Conservation (phyloP, 2,797 vertebrate genomes). For the Lepus townsendii region DNA sequence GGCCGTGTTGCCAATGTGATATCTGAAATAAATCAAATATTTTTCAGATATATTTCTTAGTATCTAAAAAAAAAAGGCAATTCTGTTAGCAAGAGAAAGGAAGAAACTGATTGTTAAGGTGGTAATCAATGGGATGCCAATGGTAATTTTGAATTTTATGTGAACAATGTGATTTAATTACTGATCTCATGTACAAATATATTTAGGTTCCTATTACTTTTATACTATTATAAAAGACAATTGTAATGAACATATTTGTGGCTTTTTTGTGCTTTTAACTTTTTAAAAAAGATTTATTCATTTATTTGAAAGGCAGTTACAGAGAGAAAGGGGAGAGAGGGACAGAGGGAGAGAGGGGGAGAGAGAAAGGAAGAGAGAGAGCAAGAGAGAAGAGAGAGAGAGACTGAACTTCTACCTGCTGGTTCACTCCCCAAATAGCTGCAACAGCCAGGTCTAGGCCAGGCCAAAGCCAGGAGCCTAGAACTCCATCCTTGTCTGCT, state of each 20-base stretch:
- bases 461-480: too few relatives aligned
- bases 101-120: slow-evolving; percentile 4
- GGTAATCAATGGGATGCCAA: background rate
- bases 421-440: too few relatives aligned
- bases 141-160: background rate
- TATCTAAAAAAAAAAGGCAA: background rate
- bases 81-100: background rate
- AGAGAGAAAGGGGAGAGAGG: too few relatives aligned
- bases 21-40: background rate
- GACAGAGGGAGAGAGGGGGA: too few relatives aligned
- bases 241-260: slow-evolving; percentile 35
- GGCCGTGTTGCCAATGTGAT: background rate
- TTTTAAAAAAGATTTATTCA: background rate
- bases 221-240: slow-evolving; percentile 26
- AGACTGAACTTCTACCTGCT: too few relatives aligned
- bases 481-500: too few relatives aligned
- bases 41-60: too few relatives aligned
- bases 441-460: too few relatives aligned
- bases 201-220: slow-evolving; percentile 38
- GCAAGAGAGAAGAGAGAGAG: too few relatives aligned
- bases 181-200: background rate
- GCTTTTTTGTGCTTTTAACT: slow-evolving; percentile 7
- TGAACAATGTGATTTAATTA: slow-evolving; percentile 42
- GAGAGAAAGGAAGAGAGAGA: too few relatives aligned
- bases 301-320: too few relatives aligned